Evolutionary conservation across 2,113 vertebrate genomes (phyloP).

Genomic region (Heterotilapia buettikoferi): DNA sequence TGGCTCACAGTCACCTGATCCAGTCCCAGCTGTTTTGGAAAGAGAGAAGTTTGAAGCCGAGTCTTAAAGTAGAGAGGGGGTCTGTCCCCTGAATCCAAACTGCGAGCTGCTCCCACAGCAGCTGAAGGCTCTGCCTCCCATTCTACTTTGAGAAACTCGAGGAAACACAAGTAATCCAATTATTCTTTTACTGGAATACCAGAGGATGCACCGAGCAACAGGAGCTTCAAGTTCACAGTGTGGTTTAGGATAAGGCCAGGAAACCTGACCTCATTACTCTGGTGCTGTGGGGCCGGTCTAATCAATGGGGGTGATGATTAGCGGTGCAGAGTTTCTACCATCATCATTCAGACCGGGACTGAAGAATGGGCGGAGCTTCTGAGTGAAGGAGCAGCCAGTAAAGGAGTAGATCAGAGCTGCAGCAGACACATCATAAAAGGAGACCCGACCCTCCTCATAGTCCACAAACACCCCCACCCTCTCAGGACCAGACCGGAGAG

Average conservation of each 20-base stretch:
- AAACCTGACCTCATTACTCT: background rate
- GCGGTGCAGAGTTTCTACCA: background rate
- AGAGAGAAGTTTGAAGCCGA: background rate
- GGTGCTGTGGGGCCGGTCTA: background rate
- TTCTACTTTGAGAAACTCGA: background rate
- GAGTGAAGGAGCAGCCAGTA: background rate
- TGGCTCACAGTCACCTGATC: background rate
- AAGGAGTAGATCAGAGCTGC: background rate
- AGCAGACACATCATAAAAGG: rapidly evolving
- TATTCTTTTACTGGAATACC: background rate
- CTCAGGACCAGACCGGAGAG: rapidly evolving
- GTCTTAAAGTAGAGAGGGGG: background rate
- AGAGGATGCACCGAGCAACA: background rate
- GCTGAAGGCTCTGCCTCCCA: background rate
- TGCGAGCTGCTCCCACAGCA: background rate
- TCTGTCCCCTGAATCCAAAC: background rate
- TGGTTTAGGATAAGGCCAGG: background rate
- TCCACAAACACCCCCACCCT: background rate
- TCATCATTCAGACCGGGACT: background rate
- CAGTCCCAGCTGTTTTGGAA: rapidly evolving
- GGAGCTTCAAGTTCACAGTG: background rate
- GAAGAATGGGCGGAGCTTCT: background rate
- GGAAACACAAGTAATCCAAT: background rate
- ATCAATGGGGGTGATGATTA: background rate
- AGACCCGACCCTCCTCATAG: background rate